phyloP scores from a whole-genome alignment of 2,888 invertebrate species.

The Morpho deidamia region DNA sequence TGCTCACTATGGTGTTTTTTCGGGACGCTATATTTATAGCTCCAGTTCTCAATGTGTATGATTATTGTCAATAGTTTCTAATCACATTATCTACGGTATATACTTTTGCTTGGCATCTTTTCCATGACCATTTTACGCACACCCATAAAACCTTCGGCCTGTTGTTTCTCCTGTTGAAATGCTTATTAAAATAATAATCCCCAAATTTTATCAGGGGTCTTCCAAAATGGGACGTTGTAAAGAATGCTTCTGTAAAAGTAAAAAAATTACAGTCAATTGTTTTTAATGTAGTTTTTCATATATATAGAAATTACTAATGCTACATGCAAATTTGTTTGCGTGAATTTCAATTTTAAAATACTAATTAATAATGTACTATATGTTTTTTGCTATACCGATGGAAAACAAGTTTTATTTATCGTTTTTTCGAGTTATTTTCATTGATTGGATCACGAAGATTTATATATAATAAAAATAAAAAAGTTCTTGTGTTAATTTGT shows the following conservation, averaged over 20 bases:
- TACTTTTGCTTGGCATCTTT: not conserved
- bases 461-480: too few relatives aligned
- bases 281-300: too few relatives aligned
- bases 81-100: not conserved
- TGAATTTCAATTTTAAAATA: too few relatives aligned
- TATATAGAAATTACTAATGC: too few relatives aligned
- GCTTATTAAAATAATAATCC: conserved; percentile 33
- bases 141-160: not conserved
- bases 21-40: not conserved
- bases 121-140: not conserved
- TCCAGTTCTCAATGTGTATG: not conserved
- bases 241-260: conserved; percentile 7
- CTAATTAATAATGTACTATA: too few relatives aligned
- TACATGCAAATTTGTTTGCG: too few relatives aligned
- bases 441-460: too few relatives aligned
- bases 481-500: too few relatives aligned
- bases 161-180: conserved; percentile 20
- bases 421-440: too few relatives aligned
- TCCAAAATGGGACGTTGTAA: conserved; percentile 23
- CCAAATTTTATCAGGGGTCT: conserved; percentile 30
- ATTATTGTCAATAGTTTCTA: not conserved
- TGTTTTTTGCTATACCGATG: too few relatives aligned
- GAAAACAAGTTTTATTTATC: too few relatives aligned
- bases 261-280: too few relatives aligned
- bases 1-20: not conserved